These are phyloP conservation scores for Halictus ligatus DNA, from an alignment of 2,888 invertebrate species.

Conservation along the genomic window DNA sequence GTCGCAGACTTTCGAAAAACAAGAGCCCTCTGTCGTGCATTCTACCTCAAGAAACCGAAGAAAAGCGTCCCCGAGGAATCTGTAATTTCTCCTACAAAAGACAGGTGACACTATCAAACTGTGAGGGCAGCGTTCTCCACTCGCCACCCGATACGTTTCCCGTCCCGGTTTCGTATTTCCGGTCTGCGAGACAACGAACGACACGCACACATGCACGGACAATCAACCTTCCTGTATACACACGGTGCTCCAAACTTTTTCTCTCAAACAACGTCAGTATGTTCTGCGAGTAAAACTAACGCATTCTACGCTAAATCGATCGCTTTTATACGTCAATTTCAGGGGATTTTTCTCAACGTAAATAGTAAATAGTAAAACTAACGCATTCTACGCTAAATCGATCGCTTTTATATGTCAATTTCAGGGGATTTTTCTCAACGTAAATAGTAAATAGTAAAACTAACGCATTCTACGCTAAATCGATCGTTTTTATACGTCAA, in stretches of 20 bases:
- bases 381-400: neutral
- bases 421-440: neutral
- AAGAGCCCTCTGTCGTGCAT: neutral
- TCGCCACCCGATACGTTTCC: conserved; percentile 44
- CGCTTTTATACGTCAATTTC: neutral
- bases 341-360: neutral
- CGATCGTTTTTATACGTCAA: neutral
- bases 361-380: neutral
- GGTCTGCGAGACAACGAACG: conserved; percentile 27
- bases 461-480: neutral
- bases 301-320: neutral
- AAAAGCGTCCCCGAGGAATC: conserved; percentile 24
- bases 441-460: no score
- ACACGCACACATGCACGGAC: conserved; percentile 1
- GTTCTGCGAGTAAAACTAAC: neutral
- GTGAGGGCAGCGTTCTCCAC: conserved; percentile 19
- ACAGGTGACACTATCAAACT: conserved; percentile 22
- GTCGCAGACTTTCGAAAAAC: neutral
- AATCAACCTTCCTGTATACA: neutral
- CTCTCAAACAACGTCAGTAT: neutral
- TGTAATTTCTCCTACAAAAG: conserved; percentile 29
- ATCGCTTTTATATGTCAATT: neutral
- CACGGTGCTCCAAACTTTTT: neutral
- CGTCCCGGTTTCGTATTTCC: conserved; percentile 32
- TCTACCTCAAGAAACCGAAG: neutral